Evolutionary conservation across 2,797 vertebrate genomes (phyloP), one percentile per base, ranked within the genome.

Genomic region (Xyrichtys novacula): DNA sequence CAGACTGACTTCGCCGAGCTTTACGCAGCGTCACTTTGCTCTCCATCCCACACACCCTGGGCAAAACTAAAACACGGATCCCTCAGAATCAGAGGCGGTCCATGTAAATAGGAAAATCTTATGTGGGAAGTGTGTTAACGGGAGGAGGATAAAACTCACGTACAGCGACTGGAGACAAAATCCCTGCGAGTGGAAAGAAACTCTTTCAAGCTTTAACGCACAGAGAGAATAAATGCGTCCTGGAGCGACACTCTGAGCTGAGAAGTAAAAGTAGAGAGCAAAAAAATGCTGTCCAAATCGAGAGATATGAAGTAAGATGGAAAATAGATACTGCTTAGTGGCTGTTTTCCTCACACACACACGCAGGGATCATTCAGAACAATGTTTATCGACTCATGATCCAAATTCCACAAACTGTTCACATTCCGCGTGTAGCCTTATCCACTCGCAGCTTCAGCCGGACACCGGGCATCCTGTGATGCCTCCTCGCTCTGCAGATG

Each of bases 401-500:
- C n/a, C n/a, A n/a, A n/a, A n/a, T n/a, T n/a, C n/a, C n/a, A n/a
- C 42, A 20, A 14, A 26, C 0, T 4, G 8, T 29, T 4, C 28
- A 29, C 28, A 5, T 8, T 29, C 28, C n/a, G n/a, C n/a, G 4
- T 29, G 28, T 29, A 29, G 4, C 28, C 28, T 29, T 8, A 4
- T 14, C 19, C 25, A 60, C 49, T 16, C 6, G 15, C 43, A 42
- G 66, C 42, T 58, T 12, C 66, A 15, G 28, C 28, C 19, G 2
- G 43, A 46, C 17, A 63, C 50, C 47, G 19, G 63, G 36, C 43
- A n/a, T 23, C 32, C 28, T 11, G 22, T 43, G 50, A 34, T 43
- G 61, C 56, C 73, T 61, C 63, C 56, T 57, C 25, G 63, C 55
- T 61, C 63, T 62, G 66, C 71, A 55, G 66, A 19, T 61, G 38